A percentile compares a stretch with the other conserved stretches of the same genome.
These are phyloP conservation scores for Corvus hawaiiensis DNA, from an alignment of 2,113 vertebrate genomes.

Conservation along the genomic window DNA sequence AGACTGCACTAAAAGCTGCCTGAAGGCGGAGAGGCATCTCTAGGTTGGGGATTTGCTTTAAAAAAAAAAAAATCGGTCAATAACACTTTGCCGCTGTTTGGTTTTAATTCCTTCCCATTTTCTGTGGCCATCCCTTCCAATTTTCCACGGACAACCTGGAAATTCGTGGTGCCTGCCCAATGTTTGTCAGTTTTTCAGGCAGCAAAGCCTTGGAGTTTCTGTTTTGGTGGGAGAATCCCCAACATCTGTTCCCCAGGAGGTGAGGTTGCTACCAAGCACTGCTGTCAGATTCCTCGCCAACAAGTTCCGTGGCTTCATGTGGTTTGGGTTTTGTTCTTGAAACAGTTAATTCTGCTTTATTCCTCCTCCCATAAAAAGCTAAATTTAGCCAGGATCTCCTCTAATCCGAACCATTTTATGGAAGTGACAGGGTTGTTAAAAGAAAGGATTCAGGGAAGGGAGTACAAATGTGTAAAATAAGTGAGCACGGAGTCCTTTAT, in stretches of 20 bases:
- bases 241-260: slow-evolving; percentile 77
- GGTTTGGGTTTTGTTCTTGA: slow-evolving; percentile 80
- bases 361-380: slow-evolving; percentile 78
- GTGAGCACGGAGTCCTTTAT: background rate
- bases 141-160: background rate
- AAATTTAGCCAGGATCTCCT: slow-evolving; percentile 76
- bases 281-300: slow-evolving; percentile 79
- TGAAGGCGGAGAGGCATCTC: slow-evolving; percentile 28
- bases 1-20: slow-evolving; percentile 74
- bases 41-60: background rate
- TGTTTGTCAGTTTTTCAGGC: background rate
- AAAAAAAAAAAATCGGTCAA: background rate
- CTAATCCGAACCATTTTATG: slow-evolving; percentile 76
- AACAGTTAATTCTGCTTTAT: slow-evolving; percentile 78
- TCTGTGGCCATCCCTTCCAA: background rate
- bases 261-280: slow-evolving; percentile 73
- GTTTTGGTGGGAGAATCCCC: slow-evolving; percentile 59
- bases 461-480: slow-evolving; percentile 26
- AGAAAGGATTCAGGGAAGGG: background rate
- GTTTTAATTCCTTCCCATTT: background rate
- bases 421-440: slow-evolving; percentile 58
- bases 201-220: slow-evolving; percentile 35
- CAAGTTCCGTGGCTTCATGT: slow-evolving; percentile 74
- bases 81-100: background rate
- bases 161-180: background rate